phyloP scores from a whole-genome alignment of 2,888 invertebrate species.

The Calliopum simillimum region DNA sequence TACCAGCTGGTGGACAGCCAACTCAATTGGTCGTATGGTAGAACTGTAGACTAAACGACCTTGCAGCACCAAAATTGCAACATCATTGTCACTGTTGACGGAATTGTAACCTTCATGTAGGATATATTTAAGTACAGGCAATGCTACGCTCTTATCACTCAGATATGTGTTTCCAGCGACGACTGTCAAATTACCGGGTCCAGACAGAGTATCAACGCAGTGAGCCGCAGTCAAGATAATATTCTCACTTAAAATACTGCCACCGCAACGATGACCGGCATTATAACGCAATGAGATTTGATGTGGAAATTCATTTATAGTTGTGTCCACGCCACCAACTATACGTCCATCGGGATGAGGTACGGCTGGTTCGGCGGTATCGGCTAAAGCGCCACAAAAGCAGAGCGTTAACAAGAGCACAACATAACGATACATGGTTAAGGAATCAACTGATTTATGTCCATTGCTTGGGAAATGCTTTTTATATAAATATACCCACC shows the following conservation, averaged over 20 bases:
- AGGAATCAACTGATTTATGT: too few species aligned
- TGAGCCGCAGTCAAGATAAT: constrained; percentile 55
- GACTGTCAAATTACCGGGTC: constrained; percentile 48
- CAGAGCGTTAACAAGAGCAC: too few species aligned
- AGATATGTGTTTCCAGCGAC: constrained; percentile 52
- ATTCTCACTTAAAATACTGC: constrained; percentile 50
- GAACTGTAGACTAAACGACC: constrained; percentile 69
- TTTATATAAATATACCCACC: too few species aligned
- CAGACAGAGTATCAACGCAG: constrained; percentile 48
- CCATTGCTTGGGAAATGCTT: too few species aligned
- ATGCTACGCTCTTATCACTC: constrained; percentile 44
- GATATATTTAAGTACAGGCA: constrained; percentile 69
- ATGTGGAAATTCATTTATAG: constrained; percentile 53
- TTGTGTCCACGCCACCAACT: constrained; percentile 51
- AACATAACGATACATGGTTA: too few species aligned
- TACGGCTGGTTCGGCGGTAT: too few species aligned
- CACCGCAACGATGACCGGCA: constrained; percentile 59
- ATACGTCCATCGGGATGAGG: constrained; percentile 57
- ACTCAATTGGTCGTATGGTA: constrained; percentile 71
- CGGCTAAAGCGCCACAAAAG: too few species aligned
- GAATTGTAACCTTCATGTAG: constrained; percentile 71
- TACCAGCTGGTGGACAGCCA: constrained; percentile 63
- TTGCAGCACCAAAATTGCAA: constrained; percentile 71
- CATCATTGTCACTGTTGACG: constrained; percentile 72
- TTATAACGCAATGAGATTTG: constrained; percentile 57